Conservation (phyloP, 2,888 invertebrate genomes). For the Diogma glabrata region DNA sequence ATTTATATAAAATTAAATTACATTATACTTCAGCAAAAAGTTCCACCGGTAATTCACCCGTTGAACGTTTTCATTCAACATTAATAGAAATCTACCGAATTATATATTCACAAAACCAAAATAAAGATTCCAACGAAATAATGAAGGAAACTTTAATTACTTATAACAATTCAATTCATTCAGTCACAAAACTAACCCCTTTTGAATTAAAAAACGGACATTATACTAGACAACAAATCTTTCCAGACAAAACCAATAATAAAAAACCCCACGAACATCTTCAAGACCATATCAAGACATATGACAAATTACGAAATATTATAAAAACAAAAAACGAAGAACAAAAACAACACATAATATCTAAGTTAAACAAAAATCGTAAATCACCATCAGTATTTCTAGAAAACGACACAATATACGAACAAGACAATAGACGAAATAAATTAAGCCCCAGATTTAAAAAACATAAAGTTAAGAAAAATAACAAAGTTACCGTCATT, state of each 20-base stretch:
- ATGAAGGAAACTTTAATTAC: conserved; percentile 11
- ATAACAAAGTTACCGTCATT: neutral
- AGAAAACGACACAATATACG: neutral
- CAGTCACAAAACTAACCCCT: conserved; percentile 14
- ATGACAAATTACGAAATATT: neutral
- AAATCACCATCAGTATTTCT: neutral
- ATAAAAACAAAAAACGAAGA: too few relatives aligned
- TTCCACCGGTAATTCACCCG: conserved; percentile 16
- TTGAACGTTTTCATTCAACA: conserved; percentile 17
- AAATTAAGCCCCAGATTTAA: neutral
- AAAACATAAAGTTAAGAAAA: neutral
- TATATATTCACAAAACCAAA: too few relatives aligned
- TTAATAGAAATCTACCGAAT: conserved; percentile 19
- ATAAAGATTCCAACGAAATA: conserved; percentile 14
- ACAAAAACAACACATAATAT: too few relatives aligned
- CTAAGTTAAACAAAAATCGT: neutral
- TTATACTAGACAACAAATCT: too few relatives aligned
- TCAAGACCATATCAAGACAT: too few relatives aligned
- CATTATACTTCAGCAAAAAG: conserved; percentile 16
- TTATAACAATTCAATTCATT: conserved; percentile 14
- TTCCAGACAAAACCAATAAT: too few relatives aligned
- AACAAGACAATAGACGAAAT: neutral
- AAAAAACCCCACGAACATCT: too few relatives aligned
- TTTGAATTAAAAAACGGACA: too few relatives aligned
- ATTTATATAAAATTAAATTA: conserved; percentile 13